Evolutionary conservation across 2,797 vertebrate species (phyloP), one percentile per base, ranked within the genome.

Genomic region (Sardinella longiceps): DNA sequence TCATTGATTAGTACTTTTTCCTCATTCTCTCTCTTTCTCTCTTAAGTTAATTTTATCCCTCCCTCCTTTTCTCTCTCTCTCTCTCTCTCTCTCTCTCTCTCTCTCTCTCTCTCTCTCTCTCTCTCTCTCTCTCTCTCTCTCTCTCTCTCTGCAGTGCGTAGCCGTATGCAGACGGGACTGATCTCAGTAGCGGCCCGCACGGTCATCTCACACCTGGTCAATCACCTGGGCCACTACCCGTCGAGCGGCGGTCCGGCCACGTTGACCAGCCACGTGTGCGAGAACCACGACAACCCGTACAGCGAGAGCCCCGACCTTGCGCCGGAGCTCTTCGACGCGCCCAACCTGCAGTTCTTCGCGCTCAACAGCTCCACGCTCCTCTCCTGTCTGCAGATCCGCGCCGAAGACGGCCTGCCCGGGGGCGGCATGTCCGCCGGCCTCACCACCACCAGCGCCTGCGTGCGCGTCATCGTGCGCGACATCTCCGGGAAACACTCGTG

Each of bases 201-300:
- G 18, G 97, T 99, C 77, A 97, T 99, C 91, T 97, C 97, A 6
- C 98, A 99, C 92, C 94, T 99, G 86, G 97, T 99, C 89, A 99
- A 99, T 92, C 98, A 99, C 91, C 94, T 99, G 83, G 97, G 97
- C 83, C 98, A 99, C 94, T 99, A 99, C 92, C 98, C 98, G 23
- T 98, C 99, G 97, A 97, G 97, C 0, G 98, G 98, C 86, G 98
- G 98, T 74, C 98, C 98, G 2, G 98, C 98, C 63, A 98, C 98
- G 92, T 94, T 99, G 83, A 99, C 97, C 74, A 99, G 97, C 91
- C 98, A 98, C 95, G 96, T 99, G 86, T 99, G 97, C 93, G 98
- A 99, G 93, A 99, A 98, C 93, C 98, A 99, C 0, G 98, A 99
- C 94, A 99, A 99, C 90, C 97, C 98, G 0, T 99, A 96, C 92